Base-by-base conservation (phyloP, 2,113 vertebrate genomes). In the Myotis yumanensis region DNA sequence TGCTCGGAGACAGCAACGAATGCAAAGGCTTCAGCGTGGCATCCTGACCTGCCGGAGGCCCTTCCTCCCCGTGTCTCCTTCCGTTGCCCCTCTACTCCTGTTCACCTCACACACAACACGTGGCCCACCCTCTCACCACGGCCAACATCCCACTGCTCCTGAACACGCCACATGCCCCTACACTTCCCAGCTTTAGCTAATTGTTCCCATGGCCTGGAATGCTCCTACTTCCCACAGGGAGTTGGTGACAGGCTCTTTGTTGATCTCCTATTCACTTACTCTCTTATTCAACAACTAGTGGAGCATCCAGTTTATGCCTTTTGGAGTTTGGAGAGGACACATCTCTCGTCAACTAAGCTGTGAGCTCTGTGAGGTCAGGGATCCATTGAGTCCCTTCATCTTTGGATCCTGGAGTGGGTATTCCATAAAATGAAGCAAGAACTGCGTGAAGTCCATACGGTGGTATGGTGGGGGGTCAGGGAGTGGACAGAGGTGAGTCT, bases 101-200 rank as follows among this genome's bases (percentile, higher is more conserved):
- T 10, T 28, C 35, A 25, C 2, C 23, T 35, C 23, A 23, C 35
- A 57, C 48, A 62, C 28, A 59, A 40, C 11, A 10, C 12, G 4
- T 0, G 1, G 1, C 48, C 40, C 25, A 30, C 54, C 32, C 4
- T 64, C 10, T 9, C 35, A 43, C 37, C 83, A 71, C 32, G 59
- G 18, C 48, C 35, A 3, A 37, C 22, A 54, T 51, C 66, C 62
- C 17, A 7, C 4, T 5, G 7, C 64, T 59, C 66, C 20, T 14
- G 20, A 95, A 46, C 5, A 14, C 8, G 1, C 28, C 54, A 6
- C 0, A 0, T 4, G 17, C 20, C n/a, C 15, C 22, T 22, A 2
- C 14, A 32, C 37, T 17, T 77, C 18, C 35, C 15, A 4, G 72
- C 43, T 72, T 46, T 28, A 72, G 15, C 25, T 57, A 48, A 32